Percentiles rank a stretch among this genome's conserved stretches.
Conservation (phyloP, 2,113 vertebrate species). For the Siphamia tubifer region DNA sequence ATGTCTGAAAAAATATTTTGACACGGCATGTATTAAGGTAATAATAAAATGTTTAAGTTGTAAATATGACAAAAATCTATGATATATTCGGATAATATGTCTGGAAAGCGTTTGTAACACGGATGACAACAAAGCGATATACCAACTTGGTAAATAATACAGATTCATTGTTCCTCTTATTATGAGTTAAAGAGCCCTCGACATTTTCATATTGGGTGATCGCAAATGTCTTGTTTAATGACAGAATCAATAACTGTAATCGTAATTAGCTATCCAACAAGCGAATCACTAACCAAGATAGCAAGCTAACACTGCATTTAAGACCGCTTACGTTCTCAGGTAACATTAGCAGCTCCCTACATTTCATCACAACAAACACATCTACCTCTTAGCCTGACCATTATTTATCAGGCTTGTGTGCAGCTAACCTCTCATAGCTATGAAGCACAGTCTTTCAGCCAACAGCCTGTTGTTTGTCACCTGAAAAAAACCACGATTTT, state of each 20-base stretch:
- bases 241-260: too few relatives aligned
- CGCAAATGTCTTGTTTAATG: too few relatives aligned
- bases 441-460: not conserved
- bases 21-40: too few relatives aligned
- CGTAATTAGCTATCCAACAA: slow-evolving; percentile 13
- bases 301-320: not conserved
- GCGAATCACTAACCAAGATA: slow-evolving; percentile 5
- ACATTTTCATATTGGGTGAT: not conserved
- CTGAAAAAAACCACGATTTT: not conserved
- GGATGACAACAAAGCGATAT: not conserved
- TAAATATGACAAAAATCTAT: too few relatives aligned
- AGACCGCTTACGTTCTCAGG: not conserved
- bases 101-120: not conserved
- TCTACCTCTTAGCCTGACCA: not conserved
- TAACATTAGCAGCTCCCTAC: slow-evolving; percentile 6
- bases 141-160: too few relatives aligned
- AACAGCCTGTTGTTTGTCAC: not conserved
- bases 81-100: too few relatives aligned
- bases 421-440: not conserved
- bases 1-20: too few relatives aligned
- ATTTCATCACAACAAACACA: not conserved
- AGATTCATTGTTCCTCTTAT: fast-evolving
- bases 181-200: not conserved
- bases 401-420: not conserved
- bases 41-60: too few relatives aligned